These are phyloP conservation scores for Acrocephalus arundinaceus DNA, from an alignment of 2,113 vertebrate genomes.

Conservation along the genomic window DNA sequence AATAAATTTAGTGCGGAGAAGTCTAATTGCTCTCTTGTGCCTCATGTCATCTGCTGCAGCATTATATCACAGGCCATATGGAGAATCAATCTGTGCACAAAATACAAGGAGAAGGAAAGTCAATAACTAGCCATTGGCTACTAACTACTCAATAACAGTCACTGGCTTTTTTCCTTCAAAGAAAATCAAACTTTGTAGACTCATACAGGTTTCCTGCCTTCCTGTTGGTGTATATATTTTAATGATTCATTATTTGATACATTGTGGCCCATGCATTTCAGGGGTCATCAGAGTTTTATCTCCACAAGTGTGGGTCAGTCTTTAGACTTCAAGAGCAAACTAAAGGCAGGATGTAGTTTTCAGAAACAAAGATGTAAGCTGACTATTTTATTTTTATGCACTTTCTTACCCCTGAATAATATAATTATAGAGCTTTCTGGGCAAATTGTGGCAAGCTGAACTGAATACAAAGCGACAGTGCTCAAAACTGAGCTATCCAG, in stretches of 20 bases:
- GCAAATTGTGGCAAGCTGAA: neutral
- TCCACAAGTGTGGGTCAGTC: neutral
- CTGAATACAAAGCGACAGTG: neutral
- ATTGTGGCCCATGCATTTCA: neutral
- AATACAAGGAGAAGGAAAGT: neutral
- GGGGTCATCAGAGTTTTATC: neutral
- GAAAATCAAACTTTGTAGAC: neutral
- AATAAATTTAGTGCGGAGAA: neutral
- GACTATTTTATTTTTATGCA: neutral
- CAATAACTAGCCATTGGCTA: neutral
- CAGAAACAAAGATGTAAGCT: neutral
- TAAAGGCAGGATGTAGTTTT: neutral
- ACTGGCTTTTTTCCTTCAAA: neutral
- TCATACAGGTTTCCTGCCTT: neutral
- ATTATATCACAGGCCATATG: neutral
- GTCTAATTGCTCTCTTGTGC: neutral
- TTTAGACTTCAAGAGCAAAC: neutral
- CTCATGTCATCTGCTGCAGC: neutral
- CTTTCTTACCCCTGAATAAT: neutral
- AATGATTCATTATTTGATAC: neutral
- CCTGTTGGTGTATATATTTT: neutral
- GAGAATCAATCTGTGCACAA: neutral
- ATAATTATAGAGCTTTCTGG: neutral
- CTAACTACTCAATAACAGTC: neutral
- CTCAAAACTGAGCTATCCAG: neutral